Evolutionary conservation across 37 sponge, comb jelly and placozoan genomes (phyloP).

Genomic region (Bolinopsis microptera): DNA sequence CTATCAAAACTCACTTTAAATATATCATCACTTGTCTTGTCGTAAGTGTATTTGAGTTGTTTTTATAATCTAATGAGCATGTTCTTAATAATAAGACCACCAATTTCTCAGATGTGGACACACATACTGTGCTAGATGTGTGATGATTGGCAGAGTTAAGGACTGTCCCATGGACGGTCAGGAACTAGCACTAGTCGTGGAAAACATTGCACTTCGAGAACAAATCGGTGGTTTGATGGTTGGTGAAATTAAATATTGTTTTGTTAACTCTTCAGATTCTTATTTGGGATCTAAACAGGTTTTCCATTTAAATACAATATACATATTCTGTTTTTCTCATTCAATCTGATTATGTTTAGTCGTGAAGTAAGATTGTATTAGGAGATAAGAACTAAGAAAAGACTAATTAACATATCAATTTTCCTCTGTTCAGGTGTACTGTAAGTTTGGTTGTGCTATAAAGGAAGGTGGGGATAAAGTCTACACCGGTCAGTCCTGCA

Average conservation of each 20-base stretch:
- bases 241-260: not conserved
- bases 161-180: not conserved
- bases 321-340: not conserved
- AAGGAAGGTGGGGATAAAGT: not conserved
- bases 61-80: no score
- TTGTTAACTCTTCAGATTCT: not conserved
- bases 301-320: no score
- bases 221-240: constrained; percentile 43
- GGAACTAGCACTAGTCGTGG: not conserved
- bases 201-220: constrained; percentile 30
- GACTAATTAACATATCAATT: no score
- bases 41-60: no score
- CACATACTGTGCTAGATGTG: constrained; percentile 52
- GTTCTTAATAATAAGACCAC: no score
- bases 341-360: not conserved
- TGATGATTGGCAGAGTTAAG: not conserved
- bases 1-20: no score
- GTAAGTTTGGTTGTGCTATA: constrained; percentile 58
- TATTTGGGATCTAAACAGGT: not conserved
- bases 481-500: constrained; percentile 38
- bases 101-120: constrained; percentile 65
- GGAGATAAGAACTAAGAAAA: no score
- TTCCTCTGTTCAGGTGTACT: not conserved
- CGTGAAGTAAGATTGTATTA: no score
- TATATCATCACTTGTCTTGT: no score